Conservation (phyloP, 2,113 vertebrate genomes). For the Hystrix brachyura region DNA sequence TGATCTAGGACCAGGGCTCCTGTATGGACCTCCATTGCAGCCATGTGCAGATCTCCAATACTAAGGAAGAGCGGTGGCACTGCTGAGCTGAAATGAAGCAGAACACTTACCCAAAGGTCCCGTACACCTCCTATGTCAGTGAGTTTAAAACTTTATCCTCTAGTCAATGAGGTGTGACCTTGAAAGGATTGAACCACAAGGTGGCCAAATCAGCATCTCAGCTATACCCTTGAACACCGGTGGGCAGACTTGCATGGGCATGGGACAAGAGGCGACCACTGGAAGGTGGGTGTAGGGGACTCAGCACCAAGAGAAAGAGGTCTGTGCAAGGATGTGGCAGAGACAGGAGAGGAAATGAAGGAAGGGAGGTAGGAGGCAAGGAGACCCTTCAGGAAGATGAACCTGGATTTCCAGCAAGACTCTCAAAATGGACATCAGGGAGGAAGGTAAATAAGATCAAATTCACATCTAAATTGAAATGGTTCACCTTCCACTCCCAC, state of each 20-base stretch:
- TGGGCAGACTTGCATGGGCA: background rate
- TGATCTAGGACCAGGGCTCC: background rate
- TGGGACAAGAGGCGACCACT: background rate
- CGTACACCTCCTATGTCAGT: too few relatives aligned
- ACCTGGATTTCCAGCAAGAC: background rate
- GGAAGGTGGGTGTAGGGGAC: background rate
- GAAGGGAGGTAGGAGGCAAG: background rate
- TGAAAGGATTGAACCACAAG: background rate
- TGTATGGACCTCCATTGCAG: background rate
- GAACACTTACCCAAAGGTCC: background rate
- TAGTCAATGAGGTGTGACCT: background rate
- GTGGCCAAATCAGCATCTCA: background rate
- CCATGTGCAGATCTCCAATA: background rate
- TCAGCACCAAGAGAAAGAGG: background rate
- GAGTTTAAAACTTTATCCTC: background rate
- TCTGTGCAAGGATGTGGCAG: background rate
- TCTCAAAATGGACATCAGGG: background rate
- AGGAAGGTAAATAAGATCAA: background rate
- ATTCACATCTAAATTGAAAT: background rate
- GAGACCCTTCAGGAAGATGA: background rate
- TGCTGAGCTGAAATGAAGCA: background rate
- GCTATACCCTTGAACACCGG: background rate
- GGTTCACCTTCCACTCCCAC: background rate
- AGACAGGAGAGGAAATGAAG: background rate
- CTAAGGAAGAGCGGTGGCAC: background rate